Evolutionary conservation across 2,888 invertebrate genomes (phyloP), one percentile per base, ranked within the genome.

Genomic region (Lomographa bimaculata): DNA sequence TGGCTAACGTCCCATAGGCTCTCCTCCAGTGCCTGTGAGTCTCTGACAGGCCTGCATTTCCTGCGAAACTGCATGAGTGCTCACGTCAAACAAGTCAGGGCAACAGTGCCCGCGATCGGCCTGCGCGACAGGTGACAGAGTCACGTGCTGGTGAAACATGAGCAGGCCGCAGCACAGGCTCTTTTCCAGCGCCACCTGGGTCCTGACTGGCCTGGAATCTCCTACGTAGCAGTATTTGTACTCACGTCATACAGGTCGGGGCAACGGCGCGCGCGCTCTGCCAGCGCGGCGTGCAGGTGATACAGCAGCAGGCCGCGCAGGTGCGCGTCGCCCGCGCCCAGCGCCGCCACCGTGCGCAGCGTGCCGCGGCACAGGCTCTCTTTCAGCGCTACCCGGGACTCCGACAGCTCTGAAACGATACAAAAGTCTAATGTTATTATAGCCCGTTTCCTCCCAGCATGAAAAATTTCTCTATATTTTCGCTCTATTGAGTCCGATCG

Each of bases 331-430:
- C 93, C 93, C 70, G 89, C 89, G 63, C 85, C 80, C 68, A 94
- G 80, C 64, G 79, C 82, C 65, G 91, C 83, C 64, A 92, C 65
- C 54, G 91, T 74, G 54, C 80, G 71, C 65, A 94, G 76, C 57
- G 92, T 79, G 71, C 92, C 91, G 43, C 90, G 80, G 78, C 93
- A 93, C 54, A 91, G 91, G 57, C 70, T 78, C 73, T 90, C 90
- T 75, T 93, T 93, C 65, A 90, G 66, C 45, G 77, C 64, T 60
- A 94, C 76, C 37, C 91, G 90, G 20, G 84, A 79, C 53, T 90
- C 85, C 58, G 91, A 82, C 58, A 93, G 80, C 77, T 92, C 93
- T 93, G 75, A 1, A 70, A 65, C 23, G 12, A n/a, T n/a, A n/a
- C 6, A 3, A 9, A 2, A 8, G 5, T 6, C 1, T n/a, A 10